Conservation (phyloP, 2,797 vertebrate species). For the Crocodylus rhombifer region DNA sequence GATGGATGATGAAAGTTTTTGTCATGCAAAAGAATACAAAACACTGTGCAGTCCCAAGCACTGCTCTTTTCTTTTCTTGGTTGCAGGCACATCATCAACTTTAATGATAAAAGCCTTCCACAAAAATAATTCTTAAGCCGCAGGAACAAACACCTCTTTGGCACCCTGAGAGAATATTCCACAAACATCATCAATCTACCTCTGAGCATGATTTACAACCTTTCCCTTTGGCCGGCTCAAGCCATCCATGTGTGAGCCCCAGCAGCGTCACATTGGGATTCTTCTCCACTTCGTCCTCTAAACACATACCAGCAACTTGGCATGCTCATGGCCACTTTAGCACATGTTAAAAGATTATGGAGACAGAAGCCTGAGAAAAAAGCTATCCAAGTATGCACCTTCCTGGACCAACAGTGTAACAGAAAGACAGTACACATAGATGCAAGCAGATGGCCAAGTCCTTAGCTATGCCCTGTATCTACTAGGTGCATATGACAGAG, state of each 20-base stretch:
- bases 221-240: constrained; percentile 70
- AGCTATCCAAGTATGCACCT: neutral
- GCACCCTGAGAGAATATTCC: constrained; percentile 79
- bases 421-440: neutral
- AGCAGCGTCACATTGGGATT: constrained; percentile 73
- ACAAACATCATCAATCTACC: constrained; percentile 85
- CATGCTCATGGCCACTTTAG: neutral
- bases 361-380: neutral
- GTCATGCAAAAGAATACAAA: constrained; percentile 80
- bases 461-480: neutral
- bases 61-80: constrained; percentile 64
- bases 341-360: neutral
- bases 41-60: constrained; percentile 55
- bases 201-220: constrained; percentile 82
- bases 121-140: constrained; percentile 84
- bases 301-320: rapidly evolving
- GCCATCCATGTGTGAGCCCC: constrained; percentile 62
- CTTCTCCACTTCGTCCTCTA: constrained; percentile 70
- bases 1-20: constrained; percentile 74
- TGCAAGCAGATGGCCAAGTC: neutral
- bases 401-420: neutral
- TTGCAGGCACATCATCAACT: constrained; percentile 81
- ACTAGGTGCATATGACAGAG: neutral
- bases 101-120: constrained; percentile 84
- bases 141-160: constrained; percentile 83